A percentile compares a stretch with the other conserved stretches of the same genome.
These are phyloP conservation scores for Monodelphis domestica DNA, from an alignment of 2,797 vertebrate genomes.

Conservation along the genomic window DNA sequence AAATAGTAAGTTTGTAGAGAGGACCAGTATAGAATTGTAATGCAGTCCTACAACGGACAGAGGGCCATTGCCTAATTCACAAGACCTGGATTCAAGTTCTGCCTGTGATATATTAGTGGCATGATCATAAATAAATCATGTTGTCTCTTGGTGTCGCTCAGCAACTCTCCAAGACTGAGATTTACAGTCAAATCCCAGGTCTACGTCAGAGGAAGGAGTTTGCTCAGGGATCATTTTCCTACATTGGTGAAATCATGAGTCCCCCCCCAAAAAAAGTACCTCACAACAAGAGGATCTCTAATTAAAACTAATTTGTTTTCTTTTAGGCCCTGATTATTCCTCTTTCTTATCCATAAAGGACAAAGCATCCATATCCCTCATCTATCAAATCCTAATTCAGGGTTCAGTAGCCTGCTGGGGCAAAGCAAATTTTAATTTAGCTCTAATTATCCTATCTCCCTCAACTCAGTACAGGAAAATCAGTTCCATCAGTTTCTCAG, in stretches of 20 bases:
- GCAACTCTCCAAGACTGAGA: background rate
- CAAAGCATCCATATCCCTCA: constrained; percentile 35
- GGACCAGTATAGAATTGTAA: background rate
- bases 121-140: background rate
- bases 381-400: constrained; percentile 42
- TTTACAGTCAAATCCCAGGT: background rate
- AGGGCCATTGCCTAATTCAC: background rate
- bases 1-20: background rate
- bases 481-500: constrained; percentile 80
- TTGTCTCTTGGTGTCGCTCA: background rate
- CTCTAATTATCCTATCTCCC: constrained; percentile 66
- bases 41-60: background rate
- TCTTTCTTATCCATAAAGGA: constrained; percentile 31
- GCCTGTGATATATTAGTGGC: background rate
- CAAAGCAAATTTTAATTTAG: constrained; percentile 50
- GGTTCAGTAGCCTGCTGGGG: constrained; percentile 39
- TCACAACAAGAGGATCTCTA: constrained; percentile 2
- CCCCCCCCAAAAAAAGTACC: constrained; percentile 2
- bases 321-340: constrained; percentile 13
- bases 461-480: constrained; percentile 79
- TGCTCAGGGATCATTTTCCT: background rate
- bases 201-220: background rate
- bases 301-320: constrained; percentile 37
- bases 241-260: background rate
- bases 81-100: background rate